These are phyloP conservation scores for Stichodactyla helianthus DNA, from an alignment of 64 coral and sea anemone species.

Conservation along the genomic window DNA sequence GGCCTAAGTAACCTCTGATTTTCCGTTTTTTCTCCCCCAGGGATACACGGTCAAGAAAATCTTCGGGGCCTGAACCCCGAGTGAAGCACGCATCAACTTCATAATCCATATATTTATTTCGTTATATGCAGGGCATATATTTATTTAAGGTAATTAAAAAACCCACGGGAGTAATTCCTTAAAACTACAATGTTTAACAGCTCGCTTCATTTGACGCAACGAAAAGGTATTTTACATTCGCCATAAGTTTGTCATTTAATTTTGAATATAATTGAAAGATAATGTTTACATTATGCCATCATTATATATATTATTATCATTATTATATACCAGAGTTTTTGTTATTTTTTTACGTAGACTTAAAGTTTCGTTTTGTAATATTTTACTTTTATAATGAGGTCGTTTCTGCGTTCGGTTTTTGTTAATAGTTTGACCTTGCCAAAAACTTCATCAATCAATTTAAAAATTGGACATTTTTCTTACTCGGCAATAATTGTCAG, in stretches of 20 bases:
- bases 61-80: conserved; percentile 70
- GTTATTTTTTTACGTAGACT: conserved; percentile 10
- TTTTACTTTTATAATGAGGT: conserved; percentile 5
- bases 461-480: background rate
- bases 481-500: background rate
- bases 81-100: background rate
- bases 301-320: background rate
- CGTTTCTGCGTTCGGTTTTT: background rate
- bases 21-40: conserved; percentile 46
- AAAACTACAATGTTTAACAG: background rate
- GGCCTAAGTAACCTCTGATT: background rate
- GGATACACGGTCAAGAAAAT: conserved; percentile 97
- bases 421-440: background rate
- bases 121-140: conserved; percentile 21
- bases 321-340: conserved; percentile 19
- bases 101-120: background rate
- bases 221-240: background rate
- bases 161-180: background rate
- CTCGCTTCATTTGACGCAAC: background rate
- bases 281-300: background rate
- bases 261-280: background rate
- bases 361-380: background rate
- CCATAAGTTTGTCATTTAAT: background rate
- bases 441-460: background rate
- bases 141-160: background rate